Percentiles rank a stretch among this genome's conserved stretches.
These are phyloP conservation scores for Conger conger DNA, from an alignment of 2,113 vertebrate genomes.

Conservation along the genomic window DNA sequence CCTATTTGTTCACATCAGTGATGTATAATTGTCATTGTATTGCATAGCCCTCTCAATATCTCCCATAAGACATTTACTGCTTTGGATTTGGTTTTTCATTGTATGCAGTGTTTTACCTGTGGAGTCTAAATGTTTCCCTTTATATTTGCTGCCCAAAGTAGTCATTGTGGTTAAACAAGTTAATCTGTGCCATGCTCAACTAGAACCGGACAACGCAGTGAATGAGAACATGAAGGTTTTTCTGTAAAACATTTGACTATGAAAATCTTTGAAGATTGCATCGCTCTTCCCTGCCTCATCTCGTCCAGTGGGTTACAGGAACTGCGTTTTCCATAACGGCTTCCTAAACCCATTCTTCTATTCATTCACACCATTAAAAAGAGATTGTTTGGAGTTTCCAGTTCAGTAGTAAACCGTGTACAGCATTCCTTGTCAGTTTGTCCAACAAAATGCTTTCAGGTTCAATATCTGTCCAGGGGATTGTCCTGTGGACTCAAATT, in stretches of 20 bases:
- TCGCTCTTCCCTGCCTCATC: not conserved
- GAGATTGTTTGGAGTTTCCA: no score
- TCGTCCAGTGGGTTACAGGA: no score
- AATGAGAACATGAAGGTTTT: not conserved
- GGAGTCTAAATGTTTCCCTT: not conserved
- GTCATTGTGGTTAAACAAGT: constrained; percentile 1
- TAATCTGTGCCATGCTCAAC: not conserved
- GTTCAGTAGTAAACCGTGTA: no score
- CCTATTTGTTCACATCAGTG: no score
- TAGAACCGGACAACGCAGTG: not conserved
- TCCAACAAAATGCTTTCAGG: not conserved
- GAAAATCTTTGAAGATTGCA: not conserved
- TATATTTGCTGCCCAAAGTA: not conserved
- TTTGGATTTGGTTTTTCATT: not conserved
- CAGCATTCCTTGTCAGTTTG: no score
- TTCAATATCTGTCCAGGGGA: not conserved
- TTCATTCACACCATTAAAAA: no score
- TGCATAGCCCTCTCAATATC: no score
- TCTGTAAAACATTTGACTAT: not conserved
- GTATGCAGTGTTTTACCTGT: not conserved
- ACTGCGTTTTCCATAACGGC: no score
- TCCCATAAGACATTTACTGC: not conserved
- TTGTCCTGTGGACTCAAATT: no score
- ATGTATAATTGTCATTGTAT: no score
- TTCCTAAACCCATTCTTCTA: no score